These are phyloP conservation scores for Augochlora pura DNA, from an alignment of 1,140 invertebrate species.

Conservation along the genomic window DNA sequence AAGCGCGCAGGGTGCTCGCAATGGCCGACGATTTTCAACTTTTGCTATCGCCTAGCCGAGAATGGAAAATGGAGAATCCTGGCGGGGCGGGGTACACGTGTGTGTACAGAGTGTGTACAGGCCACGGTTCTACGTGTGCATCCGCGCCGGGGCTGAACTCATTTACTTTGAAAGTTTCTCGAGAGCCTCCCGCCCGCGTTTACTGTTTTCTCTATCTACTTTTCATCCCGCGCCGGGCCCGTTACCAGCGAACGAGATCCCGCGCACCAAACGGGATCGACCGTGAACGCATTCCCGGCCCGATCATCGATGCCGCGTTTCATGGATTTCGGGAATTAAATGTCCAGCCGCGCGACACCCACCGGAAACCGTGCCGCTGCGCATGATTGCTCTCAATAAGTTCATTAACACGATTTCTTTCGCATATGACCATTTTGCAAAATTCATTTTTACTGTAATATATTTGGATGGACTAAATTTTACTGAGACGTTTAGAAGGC, in stretches of 20 bases:
- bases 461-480: too few species aligned
- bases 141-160: constrained; percentile 54
- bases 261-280: constrained; percentile 31
- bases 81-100: constrained; percentile 16
- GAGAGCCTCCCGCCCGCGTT: constrained; percentile 51
- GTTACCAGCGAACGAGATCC: constrained; percentile 54
- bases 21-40: constrained; percentile 75
- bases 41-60: constrained; percentile 71
- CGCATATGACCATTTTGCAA: too few species aligned
- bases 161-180: constrained; percentile 66
- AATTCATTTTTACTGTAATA: too few species aligned
- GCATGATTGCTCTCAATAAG: background rate
- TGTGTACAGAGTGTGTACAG: background rate
- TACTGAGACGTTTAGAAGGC: too few species aligned
- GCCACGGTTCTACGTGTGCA: background rate
- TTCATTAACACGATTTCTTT: background rate
- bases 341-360: constrained; percentile 3
- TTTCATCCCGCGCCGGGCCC: constrained; percentile 22
- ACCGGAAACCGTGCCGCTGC: background rate
- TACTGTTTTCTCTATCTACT: constrained; percentile 50
- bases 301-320: constrained; percentile 40
- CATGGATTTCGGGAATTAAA: constrained; percentile 28
- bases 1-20: constrained; percentile 70
- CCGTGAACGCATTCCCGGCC: constrained; percentile 34
- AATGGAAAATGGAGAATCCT: constrained; percentile 71